These are phyloP conservation scores for Embiotoca jacksoni DNA, from an alignment of 2,113 vertebrate genomes.

Conservation along the genomic window DNA sequence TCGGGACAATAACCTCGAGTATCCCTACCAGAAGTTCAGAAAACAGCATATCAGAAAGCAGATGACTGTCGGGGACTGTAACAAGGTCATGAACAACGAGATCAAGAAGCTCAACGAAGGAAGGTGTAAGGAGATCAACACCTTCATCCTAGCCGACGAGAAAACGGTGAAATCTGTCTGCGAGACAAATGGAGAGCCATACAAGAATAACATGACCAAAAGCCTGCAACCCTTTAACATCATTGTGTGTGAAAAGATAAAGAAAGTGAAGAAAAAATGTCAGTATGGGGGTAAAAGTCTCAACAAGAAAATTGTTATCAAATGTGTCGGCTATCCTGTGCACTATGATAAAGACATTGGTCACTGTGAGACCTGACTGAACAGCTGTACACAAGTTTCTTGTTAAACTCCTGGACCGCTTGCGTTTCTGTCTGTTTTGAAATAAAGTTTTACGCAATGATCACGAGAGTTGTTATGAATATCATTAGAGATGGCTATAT, in stretches of 20 bases:
- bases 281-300: accelerated
- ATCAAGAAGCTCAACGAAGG: neutral
- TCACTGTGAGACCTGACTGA: neutral
- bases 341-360: constrained; percentile 1
- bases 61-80: accelerated
- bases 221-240: neutral
- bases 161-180: neutral
- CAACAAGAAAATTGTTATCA: neutral
- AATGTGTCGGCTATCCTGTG: neutral
- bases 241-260: neutral
- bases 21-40: neutral
- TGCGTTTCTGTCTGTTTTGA: no score
- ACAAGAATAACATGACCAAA: neutral
- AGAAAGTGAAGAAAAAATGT: accelerated
- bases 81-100: neutral
- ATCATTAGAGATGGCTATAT: no score
- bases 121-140: neutral
- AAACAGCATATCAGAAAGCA: neutral
- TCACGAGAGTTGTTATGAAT: no score
- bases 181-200: accelerated
- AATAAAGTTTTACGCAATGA: no score
- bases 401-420: no score
- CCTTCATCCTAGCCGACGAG: neutral
- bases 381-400: neutral
- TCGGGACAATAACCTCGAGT: accelerated